Base-by-base conservation (phyloP, 2,113 vertebrate genomes). In the Cephalopterus ornatus region DNA sequence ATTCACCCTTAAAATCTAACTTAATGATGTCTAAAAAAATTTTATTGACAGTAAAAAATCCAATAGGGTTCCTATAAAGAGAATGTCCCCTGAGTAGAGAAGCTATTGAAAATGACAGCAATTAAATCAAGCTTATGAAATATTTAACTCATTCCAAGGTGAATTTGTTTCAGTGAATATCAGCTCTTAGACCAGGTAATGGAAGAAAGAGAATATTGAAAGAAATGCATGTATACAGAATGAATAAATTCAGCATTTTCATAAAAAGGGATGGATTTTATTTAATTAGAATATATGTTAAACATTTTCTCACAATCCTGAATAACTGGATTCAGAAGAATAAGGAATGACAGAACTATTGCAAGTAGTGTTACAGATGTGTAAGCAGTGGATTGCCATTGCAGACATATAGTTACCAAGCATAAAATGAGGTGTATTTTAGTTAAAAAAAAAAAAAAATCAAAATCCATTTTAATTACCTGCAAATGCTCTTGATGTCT, bases 101-200 rank as follows among this genome's bases (percentile, higher is more conserved):
- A 97, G 73, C 59, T 92, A 82, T 94, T 96, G 89, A 90, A 97
- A 79, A 94, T 91, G 85, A 96, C 68, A 92, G 59, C 76, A 96
- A 97, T 98, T 97, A 97, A 97, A 97, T 93, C 79, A 95, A 91
- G 41, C 46, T 96, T 91, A 89, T 97, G 86, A 97, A 97, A 97
- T 97, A 97, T 97, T 97, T 97, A 94, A 58, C 24, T 82, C 42
- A 53, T 88, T 94, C 52, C 63, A 96, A 96, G 88, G 49, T 71
- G 86, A 93, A 77, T 93, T 94, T 75, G 6, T 94, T 91, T 92
- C 81, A 84, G 30, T 37, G 44, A 91, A 22, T 85, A 89, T 84
- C 68, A 53, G 28, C 28, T 82, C 49, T 72, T 90, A 72, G 11
- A 77, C 3, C 27, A 91, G 12, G 23, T 52, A 72, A 30, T 58